Evolutionary conservation across 2,888 invertebrate species (phyloP), one percentile per base, ranked within the genome.

Genomic region (Erebia epiphron): DNA sequence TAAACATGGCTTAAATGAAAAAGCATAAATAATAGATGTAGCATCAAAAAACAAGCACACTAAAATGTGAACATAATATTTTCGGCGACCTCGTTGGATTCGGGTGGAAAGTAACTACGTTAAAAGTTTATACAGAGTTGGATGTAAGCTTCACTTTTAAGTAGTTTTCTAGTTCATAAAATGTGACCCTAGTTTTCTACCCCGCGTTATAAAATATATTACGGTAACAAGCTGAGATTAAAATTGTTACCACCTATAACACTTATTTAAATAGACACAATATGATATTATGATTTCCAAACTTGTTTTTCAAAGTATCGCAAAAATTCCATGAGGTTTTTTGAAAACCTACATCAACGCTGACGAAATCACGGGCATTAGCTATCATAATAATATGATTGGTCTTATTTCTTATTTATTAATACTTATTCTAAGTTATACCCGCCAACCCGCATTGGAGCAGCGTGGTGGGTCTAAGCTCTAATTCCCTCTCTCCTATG

Each of bases 161-260:
- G 65, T 65, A 65, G 65, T 65, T 65, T 63, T 65, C 65, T 41
- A 35, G 65, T 65, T 62, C 13, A 65, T 65, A 65, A 65, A 65
- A 65, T 65, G 43, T 41, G 56, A 54, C 65, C 52, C 54, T 16
- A 65, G 16, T 56, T 62, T 63, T 26, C 52, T 65, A 65, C n/a
- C 18, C 43, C 16, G 46, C 18, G 16, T 16, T 46, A 49, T 62
- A 35, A 35, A 35, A 35, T 35, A 35, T 35, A 35, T 35, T 35
- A 35, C 7, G 35, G 35, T 35, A 7, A 35, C 7, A 35, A 35
- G 5, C 7, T 35, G 35, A 35, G 35, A 35, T 35, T 35, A 26
- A 1, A 26, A 26, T n/a, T n/a, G n/a, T 26, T 26, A 21, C 21
- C 21, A 21, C 2, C 21, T 21, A 21, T 21, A 21, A 21, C 2